Evolutionary conservation across 2,888 invertebrate species (phyloP).

Genomic region (Lasioglossum oenotherae): DNA sequence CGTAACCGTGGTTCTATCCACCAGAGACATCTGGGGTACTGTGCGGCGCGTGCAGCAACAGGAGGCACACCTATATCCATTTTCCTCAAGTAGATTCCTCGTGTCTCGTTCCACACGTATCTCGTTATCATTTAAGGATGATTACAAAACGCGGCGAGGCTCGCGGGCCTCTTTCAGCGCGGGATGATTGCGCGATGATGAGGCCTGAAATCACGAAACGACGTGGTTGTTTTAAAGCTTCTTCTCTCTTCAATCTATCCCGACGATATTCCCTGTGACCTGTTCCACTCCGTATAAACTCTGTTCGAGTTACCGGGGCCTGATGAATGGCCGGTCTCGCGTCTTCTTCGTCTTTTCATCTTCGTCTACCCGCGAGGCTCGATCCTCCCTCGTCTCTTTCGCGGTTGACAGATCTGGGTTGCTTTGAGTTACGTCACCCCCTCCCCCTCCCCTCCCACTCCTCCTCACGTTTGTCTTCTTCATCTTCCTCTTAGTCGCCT

Average conservation of each 20-base stretch:
- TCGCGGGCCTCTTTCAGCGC: conserved; percentile 69
- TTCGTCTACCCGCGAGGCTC: conserved; percentile 41
- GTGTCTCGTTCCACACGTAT: conserved; percentile 64
- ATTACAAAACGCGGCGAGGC: conserved; percentile 73
- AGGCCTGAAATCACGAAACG: conserved; percentile 74
- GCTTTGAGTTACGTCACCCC: conserved; percentile 69
- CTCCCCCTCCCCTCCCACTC: background rate
- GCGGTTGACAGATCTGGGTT: conserved; percentile 81
- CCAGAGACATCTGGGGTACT: conserved; percentile 7
- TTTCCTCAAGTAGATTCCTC: conserved; percentile 51
- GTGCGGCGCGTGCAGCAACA: conserved; percentile 41
- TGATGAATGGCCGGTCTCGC: conserved; percentile 75
- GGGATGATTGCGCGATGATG: conserved; percentile 77
- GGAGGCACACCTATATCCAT: conserved; percentile 40
- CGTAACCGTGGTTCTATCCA: background rate
- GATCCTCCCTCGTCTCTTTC: conserved; percentile 72
- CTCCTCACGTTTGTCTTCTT: conserved; percentile 12
- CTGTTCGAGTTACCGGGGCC: conserved; percentile 53
- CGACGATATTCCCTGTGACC: conserved; percentile 51
- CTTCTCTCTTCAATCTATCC: conserved; percentile 34
- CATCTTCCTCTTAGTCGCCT: conserved; percentile 30
- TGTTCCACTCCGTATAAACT: conserved; percentile 47
- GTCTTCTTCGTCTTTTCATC: conserved; percentile 52
- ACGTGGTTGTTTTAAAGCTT: conserved; percentile 55
- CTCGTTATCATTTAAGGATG: conserved; percentile 78